phyloP scores from a whole-genome alignment of 2,888 invertebrate genomes.

The Polyommatus icarus region DNA sequence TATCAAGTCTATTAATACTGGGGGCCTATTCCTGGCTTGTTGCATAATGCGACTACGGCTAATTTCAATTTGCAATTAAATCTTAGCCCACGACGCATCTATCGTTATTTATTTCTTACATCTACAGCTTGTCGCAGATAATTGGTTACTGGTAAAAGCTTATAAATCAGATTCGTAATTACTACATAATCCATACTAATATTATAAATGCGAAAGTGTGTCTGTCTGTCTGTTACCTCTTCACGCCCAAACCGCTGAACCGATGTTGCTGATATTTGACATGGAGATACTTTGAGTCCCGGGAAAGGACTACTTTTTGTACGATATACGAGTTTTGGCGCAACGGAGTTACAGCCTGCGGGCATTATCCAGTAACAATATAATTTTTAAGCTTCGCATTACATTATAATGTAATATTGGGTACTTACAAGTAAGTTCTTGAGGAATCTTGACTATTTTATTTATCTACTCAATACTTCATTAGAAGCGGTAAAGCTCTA shows the following conservation, averaged over 20 bases:
- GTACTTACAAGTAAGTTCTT: no score
- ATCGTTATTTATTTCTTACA: not conserved
- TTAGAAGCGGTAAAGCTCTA: not conserved
- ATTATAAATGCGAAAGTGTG: not conserved
- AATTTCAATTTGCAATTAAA: constrained; percentile 31
- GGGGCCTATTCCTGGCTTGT: constrained; percentile 46
- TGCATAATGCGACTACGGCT: constrained; percentile 49
- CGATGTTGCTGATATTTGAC: no score
- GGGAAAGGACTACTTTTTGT: no score
- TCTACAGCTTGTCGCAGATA: not conserved
- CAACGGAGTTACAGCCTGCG: no score
- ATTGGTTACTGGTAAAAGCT: not conserved
- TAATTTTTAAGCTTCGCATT: no score
- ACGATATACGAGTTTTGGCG: no score
- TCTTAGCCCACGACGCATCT: not conserved
- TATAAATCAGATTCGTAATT: not conserved
- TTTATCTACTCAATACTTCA: not conserved
- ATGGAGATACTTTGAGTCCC: no score
- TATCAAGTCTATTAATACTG: constrained; percentile 46
- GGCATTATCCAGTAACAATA: no score
- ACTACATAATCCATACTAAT: not conserved
- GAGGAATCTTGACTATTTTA: no score
- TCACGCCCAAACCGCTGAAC: no score
- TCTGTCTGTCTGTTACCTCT: no score
- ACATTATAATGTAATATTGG: no score